Evolutionary conservation across 1,140 invertebrate genomes (phyloP).

Genomic region (Drosophila tristis): DNA sequence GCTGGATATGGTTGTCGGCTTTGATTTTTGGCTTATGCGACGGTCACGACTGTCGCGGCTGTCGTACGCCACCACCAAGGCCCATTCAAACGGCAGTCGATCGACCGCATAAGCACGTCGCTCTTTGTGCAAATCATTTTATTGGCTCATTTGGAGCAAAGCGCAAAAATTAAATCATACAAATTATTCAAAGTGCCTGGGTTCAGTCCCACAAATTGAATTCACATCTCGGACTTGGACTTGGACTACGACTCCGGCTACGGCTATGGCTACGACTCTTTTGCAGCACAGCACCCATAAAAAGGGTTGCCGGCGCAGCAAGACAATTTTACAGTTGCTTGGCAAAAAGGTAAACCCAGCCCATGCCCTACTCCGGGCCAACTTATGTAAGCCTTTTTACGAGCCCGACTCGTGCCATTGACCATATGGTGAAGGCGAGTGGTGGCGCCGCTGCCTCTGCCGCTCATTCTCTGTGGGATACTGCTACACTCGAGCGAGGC

Average conservation of each 20-base stretch:
- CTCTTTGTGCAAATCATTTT: constrained; percentile 54
- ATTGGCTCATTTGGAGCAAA: constrained; percentile 63
- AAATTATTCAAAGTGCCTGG: constrained; percentile 72
- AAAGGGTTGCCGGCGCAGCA: constrained; percentile 72
- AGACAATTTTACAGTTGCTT: constrained; percentile 80
- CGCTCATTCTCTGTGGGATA: constrained; percentile 53
- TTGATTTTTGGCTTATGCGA: constrained; percentile 50
- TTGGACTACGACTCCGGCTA: constrained; percentile 31
- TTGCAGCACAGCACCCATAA: constrained; percentile 34
- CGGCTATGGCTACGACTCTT: constrained; percentile 45
- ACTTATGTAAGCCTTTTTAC: constrained; percentile 78
- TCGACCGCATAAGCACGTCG: constrained; percentile 66
- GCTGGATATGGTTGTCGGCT: constrained; percentile 31
- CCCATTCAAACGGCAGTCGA: constrained; percentile 23
- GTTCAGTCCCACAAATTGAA: constrained; percentile 67
- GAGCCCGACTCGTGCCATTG: constrained; percentile 77
- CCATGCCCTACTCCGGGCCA: constrained; percentile 12
- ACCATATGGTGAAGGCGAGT: constrained; percentile 76
- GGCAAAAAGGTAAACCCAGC: constrained; percentile 70
- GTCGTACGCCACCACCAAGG: constrained; percentile 47
- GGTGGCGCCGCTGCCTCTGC: constrained; percentile 30
- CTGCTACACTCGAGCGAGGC: constrained; percentile 32
- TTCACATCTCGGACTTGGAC: constrained; percentile 52
- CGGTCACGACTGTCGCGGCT: constrained; percentile 33
- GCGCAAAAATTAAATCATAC: constrained; percentile 77